Evolutionary conservation across 2,888 invertebrate genomes (phyloP).

Genomic region (Troides aeacus): DNA sequence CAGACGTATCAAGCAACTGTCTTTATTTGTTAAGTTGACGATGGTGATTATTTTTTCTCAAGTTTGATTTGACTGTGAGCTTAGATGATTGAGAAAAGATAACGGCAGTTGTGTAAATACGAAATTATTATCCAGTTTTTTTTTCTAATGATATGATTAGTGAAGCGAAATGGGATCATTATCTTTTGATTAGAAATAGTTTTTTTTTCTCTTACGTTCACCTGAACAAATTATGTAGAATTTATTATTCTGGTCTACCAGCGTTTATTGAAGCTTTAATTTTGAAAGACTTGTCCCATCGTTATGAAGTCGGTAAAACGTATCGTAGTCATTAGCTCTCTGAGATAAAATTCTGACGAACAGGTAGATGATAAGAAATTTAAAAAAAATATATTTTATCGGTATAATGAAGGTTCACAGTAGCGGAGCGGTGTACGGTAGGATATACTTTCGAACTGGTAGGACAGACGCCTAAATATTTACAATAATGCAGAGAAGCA

Average conservation of each 20-base stretch:
- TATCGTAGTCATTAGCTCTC: slow-evolving; percentile 68
- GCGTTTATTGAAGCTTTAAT: slow-evolving; percentile 59
- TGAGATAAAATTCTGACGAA: slow-evolving; percentile 36
- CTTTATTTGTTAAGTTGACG: slow-evolving; percentile 48
- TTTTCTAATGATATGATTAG: neutral
- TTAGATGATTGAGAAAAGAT: neutral
- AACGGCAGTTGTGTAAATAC: slow-evolving; percentile 2
- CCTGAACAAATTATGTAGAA: slow-evolving; percentile 1
- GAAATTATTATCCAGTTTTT: slow-evolving; percentile 4
- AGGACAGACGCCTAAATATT: slow-evolving; percentile 3
- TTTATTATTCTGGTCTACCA: slow-evolving; percentile 32
- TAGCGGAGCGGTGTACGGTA: slow-evolving; percentile 12
- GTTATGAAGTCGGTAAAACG: slow-evolving; percentile 57
- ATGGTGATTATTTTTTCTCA: neutral
- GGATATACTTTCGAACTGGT: neutral
- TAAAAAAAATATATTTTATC: slow-evolving; percentile 6
- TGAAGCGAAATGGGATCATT: neutral
- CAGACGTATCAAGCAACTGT: slow-evolving; percentile 58
- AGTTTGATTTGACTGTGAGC: neutral
- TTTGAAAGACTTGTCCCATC: slow-evolving; percentile 67
- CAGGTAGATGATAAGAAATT: slow-evolving; percentile 13
- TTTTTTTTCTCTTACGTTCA: neutral
- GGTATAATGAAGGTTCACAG: neutral
- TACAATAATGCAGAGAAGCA: neutral
- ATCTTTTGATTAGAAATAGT: neutral